Percentiles rank a stretch among this genome's conserved stretches.
These are phyloP conservation scores for Anastrepha obliqua DNA, from an alignment of 1,140 invertebrate genomes.

Conservation along the genomic window DNA sequence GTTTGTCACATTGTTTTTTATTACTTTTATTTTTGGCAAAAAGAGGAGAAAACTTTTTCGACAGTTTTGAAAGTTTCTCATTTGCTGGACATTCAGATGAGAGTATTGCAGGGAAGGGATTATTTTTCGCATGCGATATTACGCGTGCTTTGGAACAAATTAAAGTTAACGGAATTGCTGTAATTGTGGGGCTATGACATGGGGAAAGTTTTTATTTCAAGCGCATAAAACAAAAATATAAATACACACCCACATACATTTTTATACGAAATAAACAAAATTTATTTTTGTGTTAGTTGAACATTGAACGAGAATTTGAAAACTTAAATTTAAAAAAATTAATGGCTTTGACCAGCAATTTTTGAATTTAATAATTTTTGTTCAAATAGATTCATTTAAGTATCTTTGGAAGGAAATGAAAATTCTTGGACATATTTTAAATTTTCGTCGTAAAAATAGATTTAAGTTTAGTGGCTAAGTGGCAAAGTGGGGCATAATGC, in stretches of 20 bases:
- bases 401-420: too few relatives aligned
- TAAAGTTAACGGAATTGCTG: constrained; percentile 27
- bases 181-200: constrained; percentile 33
- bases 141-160: background rate
- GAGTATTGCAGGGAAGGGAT: constrained; percentile 19
- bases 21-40: constrained; percentile 37
- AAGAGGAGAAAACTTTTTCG: constrained; percentile 16
- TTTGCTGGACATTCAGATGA: constrained; percentile 57
- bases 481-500: too few relatives aligned
- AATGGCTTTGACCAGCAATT: too few relatives aligned
- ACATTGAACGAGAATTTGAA: background rate
- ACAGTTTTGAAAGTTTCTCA: constrained; percentile 14
- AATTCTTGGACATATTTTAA: too few relatives aligned
- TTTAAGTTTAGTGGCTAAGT: too few relatives aligned
- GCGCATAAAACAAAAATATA: constrained; percentile 1
- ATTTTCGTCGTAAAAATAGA: too few relatives aligned
- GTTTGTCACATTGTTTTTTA: constrained; percentile 45
- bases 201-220: background rate
- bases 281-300: background rate
- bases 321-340: background rate
- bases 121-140: constrained; percentile 9
- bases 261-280: background rate
- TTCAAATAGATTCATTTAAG: too few relatives aligned
- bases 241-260: background rate
- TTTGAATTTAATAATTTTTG: too few relatives aligned